Evolutionary conservation across 2,113 vertebrate genomes (phyloP).

Genomic region (Prunella fulvescens): DNA sequence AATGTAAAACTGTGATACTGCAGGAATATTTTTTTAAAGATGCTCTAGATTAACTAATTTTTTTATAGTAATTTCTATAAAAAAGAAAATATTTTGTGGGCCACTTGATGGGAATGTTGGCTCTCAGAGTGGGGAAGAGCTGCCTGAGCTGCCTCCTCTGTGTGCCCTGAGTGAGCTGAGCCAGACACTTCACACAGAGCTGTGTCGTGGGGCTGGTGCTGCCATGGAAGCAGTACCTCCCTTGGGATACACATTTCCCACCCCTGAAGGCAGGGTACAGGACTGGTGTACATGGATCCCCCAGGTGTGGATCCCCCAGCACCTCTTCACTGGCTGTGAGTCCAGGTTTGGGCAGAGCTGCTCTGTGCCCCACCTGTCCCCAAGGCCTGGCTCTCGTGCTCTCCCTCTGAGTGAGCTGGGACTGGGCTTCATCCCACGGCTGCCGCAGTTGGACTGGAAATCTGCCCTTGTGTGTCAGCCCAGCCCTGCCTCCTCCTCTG

Average conservation of each 20-base stretch:
- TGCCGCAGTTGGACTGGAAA: background rate
- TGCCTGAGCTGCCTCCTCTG: background rate
- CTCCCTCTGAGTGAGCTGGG: background rate
- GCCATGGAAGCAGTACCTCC: background rate
- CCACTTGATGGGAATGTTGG: background rate
- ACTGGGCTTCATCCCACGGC: background rate
- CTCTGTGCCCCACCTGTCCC: background rate
- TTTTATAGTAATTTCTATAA: slow-evolving; percentile 60
- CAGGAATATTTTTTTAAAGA: slow-evolving; percentile 64
- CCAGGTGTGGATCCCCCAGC: background rate
- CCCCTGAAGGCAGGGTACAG: background rate
- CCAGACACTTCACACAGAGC: background rate
- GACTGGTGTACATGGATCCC: background rate
- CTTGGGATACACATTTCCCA: background rate
- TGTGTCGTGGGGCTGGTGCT: background rate
- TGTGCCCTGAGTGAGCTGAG: background rate
- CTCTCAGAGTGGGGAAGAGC: background rate
- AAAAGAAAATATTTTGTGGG: slow-evolving; percentile 1
- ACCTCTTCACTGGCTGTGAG: background rate
- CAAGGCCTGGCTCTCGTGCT: background rate
- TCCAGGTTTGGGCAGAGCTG: background rate
- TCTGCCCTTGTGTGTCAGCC: background rate
- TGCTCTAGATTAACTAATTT: slow-evolving; percentile 54
- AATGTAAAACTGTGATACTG: slow-evolving; percentile 44
- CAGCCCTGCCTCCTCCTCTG: background rate